Percentiles rank a stretch among this genome's conserved stretches.
phyloP scores from a whole-genome alignment of 2,113 vertebrate species.

The Amphiprion percula region DNA sequence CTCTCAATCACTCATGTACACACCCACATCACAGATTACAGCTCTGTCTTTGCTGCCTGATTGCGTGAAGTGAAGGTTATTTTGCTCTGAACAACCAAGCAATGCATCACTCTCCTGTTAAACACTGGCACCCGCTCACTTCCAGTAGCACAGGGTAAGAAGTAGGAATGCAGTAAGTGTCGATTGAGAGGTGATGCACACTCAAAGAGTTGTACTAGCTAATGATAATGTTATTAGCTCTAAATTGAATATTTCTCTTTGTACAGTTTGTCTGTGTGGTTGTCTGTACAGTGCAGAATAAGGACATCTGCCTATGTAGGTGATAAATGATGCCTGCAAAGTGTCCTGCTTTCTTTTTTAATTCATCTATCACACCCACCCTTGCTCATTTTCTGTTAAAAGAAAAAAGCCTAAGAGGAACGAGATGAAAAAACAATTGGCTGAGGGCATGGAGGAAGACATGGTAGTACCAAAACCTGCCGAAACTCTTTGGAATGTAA shows the following conservation, averaged over 20 bases:
- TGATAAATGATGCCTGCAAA: background rate
- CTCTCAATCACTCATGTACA: slow-evolving; percentile 25
- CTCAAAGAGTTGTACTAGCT: too few species aligned
- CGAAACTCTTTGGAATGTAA: background rate
- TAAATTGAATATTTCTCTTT: background rate
- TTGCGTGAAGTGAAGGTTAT: slow-evolving; percentile 56
- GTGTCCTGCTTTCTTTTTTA: slow-evolving; percentile 19
- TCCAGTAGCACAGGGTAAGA: background rate
- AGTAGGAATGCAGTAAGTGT: background rate
- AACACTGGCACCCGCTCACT: background rate
- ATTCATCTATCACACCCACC: slow-evolving; percentile 18
- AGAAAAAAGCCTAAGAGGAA: too few species aligned
- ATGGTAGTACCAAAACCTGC: background rate
- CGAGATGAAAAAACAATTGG: too few species aligned
- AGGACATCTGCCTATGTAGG: background rate
- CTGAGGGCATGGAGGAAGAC: background rate
- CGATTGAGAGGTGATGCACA: too few species aligned
- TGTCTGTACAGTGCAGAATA: background rate
- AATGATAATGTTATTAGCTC: background rate
- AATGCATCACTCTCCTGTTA: slow-evolving; percentile 34
- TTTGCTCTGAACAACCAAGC: slow-evolving; percentile 47
- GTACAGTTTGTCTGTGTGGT: too few species aligned
- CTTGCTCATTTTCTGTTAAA: background rate
- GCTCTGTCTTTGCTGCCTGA: slow-evolving; percentile 40
- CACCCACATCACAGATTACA: slow-evolving; percentile 44